Conservation (phyloP, 2,888 invertebrate species). For the Escarpia spicata region DNA sequence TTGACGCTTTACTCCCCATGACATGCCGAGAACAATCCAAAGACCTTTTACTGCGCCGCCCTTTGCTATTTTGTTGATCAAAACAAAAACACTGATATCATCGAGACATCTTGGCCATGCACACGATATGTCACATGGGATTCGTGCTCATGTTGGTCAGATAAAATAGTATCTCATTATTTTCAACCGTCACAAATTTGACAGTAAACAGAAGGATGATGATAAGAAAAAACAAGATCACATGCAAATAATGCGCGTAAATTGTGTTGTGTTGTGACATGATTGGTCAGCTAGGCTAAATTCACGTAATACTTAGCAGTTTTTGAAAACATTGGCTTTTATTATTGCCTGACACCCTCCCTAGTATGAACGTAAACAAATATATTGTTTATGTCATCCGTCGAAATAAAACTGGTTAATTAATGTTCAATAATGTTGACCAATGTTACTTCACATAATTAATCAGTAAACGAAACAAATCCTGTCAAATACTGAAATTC, state of each 20-base stretch:
- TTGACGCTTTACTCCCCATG: background rate
- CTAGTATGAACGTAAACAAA: background rate
- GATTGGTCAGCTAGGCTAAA: background rate
- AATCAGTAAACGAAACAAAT: background rate
- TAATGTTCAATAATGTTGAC: background rate
- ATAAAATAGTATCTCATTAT: background rate
- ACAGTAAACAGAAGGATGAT: background rate
- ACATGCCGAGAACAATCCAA: background rate
- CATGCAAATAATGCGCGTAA: background rate
- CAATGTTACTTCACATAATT: background rate
- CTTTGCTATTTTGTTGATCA: background rate
- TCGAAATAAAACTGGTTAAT: background rate
- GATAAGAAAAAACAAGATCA: background rate
- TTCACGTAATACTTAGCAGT: background rate
- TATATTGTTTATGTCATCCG: background rate
- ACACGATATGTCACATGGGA: too few species aligned
- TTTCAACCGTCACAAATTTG: background rate
- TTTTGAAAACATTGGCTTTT: slow-evolving; percentile 3
- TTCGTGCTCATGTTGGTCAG: background rate
- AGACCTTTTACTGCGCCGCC: background rate
- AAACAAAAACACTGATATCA: background rate
- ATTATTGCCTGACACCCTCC: slow-evolving; percentile 2
- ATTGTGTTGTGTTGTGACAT: background rate
- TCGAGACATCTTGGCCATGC: too few species aligned
- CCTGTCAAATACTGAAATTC: background rate